Percentiles rank a stretch among this genome's conserved stretches.
phyloP scores from a whole-genome alignment of 2,113 vertebrate species.

The Sinocyclocheilus rhinocerous region DNA sequence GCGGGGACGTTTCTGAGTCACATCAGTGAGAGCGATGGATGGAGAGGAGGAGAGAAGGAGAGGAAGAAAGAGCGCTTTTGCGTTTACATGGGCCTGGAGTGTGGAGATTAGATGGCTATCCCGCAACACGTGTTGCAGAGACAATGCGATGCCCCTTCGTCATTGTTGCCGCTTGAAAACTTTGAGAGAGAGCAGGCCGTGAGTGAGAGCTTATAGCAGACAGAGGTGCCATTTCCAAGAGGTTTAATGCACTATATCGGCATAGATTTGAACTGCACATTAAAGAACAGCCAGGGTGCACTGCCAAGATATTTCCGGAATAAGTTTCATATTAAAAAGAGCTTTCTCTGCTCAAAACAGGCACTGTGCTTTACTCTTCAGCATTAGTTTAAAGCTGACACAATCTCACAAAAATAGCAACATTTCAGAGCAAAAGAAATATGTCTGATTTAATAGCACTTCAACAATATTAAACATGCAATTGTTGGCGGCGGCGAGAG shows the following conservation, averaged over 20 bases:
- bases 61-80: conserved; percentile 58
- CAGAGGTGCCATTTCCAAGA: conserved; percentile 53
- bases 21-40: conserved; percentile 57
- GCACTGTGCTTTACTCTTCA: conserved; percentile 32
- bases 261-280: conserved; percentile 58
- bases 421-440: conserved; percentile 39
- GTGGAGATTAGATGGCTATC: conserved; percentile 68
- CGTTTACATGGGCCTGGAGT: conserved; percentile 67
- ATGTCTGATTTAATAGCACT: conserved; percentile 35
- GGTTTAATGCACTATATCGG: conserved; percentile 58
- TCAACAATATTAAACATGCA: conserved; percentile 46
- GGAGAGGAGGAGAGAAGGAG: conserved; percentile 49
- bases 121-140: conserved; percentile 61
- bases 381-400: conserved; percentile 57
- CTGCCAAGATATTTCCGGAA: conserved; percentile 62
- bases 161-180: conserved; percentile 58
- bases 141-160: conserved; percentile 66
- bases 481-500: not conserved
- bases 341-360: conserved; percentile 56
- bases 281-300: conserved; percentile 59
- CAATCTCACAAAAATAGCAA: conserved; percentile 53
- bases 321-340: conserved; percentile 64
- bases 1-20: conserved; percentile 46
- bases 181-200: conserved; percentile 54
- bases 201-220: conserved; percentile 52